Evolutionary conservation across 2,888 invertebrate genomes (phyloP).

Genomic region (Crocallis elinguaria): DNA sequence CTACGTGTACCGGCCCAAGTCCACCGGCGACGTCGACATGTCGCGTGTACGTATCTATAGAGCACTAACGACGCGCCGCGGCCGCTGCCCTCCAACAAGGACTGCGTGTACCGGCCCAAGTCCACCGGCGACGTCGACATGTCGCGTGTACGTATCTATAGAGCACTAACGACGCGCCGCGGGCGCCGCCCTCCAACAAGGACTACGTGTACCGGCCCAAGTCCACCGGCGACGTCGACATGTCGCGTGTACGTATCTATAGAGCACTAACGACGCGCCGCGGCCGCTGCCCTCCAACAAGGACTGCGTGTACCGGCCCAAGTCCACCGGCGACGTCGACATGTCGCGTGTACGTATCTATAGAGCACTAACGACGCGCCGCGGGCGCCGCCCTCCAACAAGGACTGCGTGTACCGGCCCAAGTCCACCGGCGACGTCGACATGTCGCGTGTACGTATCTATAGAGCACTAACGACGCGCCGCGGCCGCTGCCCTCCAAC

Average conservation of each 20-base stretch:
- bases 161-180: no score
- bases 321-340: constrained; percentile 95
- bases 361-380: no score
- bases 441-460: constrained; percentile 87
- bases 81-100: not conserved
- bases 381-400: not conserved
- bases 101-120: constrained; percentile 96
- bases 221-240: constrained; percentile 94
- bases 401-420: constrained; percentile 96
- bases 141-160: constrained; percentile 84
- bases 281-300: not conserved
- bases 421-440: constrained; percentile 95
- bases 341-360: constrained; percentile 87
- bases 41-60: constrained; percentile 84
- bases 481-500: not conserved
- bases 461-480: no score
- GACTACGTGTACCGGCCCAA: constrained; percentile 98
- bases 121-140: constrained; percentile 95
- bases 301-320: constrained; percentile 96
- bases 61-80: no score
- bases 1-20: constrained; percentile 97
- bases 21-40: constrained; percentile 95
- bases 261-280: no score
- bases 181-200: not conserved
- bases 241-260: constrained; percentile 86